Conservation (phyloP, 2,113 vertebrate genomes). For the Charadrius vociferus region DNA sequence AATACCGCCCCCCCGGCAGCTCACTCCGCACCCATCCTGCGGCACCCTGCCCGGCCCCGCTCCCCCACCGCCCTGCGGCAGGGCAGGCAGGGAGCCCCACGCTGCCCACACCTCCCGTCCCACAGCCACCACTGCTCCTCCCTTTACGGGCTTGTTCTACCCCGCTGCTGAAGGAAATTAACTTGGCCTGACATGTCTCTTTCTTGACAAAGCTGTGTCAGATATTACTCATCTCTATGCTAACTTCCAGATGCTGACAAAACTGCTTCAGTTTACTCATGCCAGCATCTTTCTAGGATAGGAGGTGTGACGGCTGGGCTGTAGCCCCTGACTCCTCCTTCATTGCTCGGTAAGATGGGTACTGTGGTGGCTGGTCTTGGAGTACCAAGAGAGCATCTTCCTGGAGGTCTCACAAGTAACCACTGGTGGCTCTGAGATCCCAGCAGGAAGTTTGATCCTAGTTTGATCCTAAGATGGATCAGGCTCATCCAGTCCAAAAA, state of each 20-base stretch:
- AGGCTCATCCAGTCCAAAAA: neutral
- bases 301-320: neutral
- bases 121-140: neutral
- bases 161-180: neutral
- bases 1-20: fast-evolving
- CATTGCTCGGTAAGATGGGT: neutral
- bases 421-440: neutral
- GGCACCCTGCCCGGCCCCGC: neutral
- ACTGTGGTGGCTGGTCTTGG: neutral
- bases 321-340: neutral
- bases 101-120: neutral
- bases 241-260: conserved; percentile 20
- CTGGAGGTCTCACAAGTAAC: neutral
- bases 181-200: neutral
- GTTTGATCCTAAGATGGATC: neutral
- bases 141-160: neutral
- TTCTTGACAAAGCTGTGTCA: neutral
- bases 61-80: neutral
- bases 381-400: neutral
- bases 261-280: neutral
- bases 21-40: neutral
- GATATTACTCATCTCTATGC: neutral
- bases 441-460: neutral
- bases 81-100: neutral
- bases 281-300: neutral